Base-by-base conservation (phyloP, 2,113 vertebrate genomes). In the Phocoena phocoena region DNA sequence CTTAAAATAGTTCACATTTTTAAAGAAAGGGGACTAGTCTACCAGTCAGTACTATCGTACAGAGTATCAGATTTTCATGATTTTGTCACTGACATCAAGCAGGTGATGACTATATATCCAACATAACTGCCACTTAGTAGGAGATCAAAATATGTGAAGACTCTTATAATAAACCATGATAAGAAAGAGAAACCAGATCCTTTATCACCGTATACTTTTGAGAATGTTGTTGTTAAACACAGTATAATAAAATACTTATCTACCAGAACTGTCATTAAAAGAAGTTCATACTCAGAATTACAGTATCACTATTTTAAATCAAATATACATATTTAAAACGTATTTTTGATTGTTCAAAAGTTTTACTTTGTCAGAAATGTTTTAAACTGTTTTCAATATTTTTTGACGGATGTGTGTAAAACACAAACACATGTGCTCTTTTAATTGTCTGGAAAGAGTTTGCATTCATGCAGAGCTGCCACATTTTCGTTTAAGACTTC, bases 341-440 rank as follows among this genome's bases (percentile, higher is more conserved):
- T 81, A 82, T 74, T 93, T 88, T 87, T 92, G 21, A 86, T 55
- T 73, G 38, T 67, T 70, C 68, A 93, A 82, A 93, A 36, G 23
- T 82, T 20, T 91, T 88, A 76, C 68, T 84, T 96, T 84, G 47
- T 86, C 62, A 95, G 89, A 47, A 88, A 5, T n/a, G 89, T n/a
- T 53, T 89, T 55, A 70, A 94, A 36, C 12, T 74, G 11, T 65
- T 92, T 95, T 95, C 76, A 41, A 14, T 71, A 67, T 70, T 23
- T 60, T 92, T 68, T 74, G 36, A 85, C 86, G 26, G 60, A 81
- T 91, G 25, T 82, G 26, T 55, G 33, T 67, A 62, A 96, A 89
- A 83, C 60, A 55, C 21, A 95, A 93, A 76, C 8, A 31, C 36
- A 21, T 63, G 23, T 96, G 53, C 8, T 62, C 53, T 92, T 93